Evolutionary conservation across 2,888 invertebrate genomes (phyloP).

Genomic region (Oligia strigilis): DNA sequence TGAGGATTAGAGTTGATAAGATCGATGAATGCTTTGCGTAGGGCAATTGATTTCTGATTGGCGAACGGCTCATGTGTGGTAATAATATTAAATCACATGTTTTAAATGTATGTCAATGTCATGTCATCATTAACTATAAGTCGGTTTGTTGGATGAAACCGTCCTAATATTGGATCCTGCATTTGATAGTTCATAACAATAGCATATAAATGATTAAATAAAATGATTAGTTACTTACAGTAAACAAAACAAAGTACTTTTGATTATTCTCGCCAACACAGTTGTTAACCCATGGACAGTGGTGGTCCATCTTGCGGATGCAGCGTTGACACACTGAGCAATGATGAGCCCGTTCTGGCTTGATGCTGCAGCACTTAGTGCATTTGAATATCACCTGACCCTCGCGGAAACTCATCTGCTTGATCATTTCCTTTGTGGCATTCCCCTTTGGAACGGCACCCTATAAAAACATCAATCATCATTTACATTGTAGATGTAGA

Average conservation of each 20-base stretch:
- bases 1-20: slow-evolving; percentile 35
- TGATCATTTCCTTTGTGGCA: slow-evolving; percentile 98
- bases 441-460: slow-evolving; percentile 98
- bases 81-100: not conserved
- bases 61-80: not conserved
- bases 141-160: not conserved
- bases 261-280: slow-evolving; percentile 99
- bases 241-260: slow-evolving; percentile 99
- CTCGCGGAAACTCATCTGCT: slow-evolving; percentile 97
- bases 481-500: not conserved
- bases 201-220: not conserved
- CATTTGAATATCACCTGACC: slow-evolving; percentile 98
- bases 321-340: slow-evolving; percentile 98
- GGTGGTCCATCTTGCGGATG: slow-evolving; percentile 92
- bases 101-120: not conserved
- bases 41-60: not conserved
- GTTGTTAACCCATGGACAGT: slow-evolving; percentile 99
- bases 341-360: slow-evolving; percentile 98
- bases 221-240: slow-evolving; percentile 92
- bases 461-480: slow-evolving; percentile 73
- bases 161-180: not conserved
- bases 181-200: not conserved
- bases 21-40: slow-evolving; percentile 5
- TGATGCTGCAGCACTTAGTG: slow-evolving; percentile 98
- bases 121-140: not conserved